Evolutionary conservation across 2,888 invertebrate species (phyloP).

Genomic region (Carabus problematicus): DNA sequence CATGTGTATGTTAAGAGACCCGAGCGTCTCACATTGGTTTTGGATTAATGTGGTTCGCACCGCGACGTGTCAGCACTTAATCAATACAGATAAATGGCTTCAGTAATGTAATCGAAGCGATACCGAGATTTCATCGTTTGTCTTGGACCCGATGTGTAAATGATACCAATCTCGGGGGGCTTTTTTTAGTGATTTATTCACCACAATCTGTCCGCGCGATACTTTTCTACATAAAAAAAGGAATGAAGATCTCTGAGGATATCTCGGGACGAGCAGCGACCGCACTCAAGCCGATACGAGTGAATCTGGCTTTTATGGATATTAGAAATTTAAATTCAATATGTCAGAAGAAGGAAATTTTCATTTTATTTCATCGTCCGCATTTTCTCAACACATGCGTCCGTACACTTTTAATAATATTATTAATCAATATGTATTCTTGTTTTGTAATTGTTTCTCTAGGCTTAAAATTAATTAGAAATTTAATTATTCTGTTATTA

Average conservation of each 20-base stretch:
- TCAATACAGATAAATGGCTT: constrained; percentile 41
- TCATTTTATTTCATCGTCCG: no score
- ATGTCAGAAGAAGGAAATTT: not conserved
- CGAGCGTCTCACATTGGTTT: not conserved
- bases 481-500: no score
- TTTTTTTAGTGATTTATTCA: constrained; percentile 29
- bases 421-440: no score
- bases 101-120: constrained; percentile 36
- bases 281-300: not conserved
- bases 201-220: constrained; percentile 26
- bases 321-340: constrained; percentile 35
- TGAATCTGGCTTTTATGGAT: constrained; percentile 29
- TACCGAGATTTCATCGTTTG: constrained; percentile 18
- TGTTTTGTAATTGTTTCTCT: no score
- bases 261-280: not conserved
- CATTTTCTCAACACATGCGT: no score
- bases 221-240: constrained; percentile 13
- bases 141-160: constrained; percentile 37
- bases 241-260: constrained; percentile 12
- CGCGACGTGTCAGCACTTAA: constrained; percentile 39
- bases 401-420: no score
- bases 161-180: constrained; percentile 34
- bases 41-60: constrained; percentile 34
- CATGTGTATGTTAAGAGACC: no score
- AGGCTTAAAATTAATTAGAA: no score